Conservation (phyloP, 2,797 vertebrate species). For the Silurus aristotelis region DNA sequence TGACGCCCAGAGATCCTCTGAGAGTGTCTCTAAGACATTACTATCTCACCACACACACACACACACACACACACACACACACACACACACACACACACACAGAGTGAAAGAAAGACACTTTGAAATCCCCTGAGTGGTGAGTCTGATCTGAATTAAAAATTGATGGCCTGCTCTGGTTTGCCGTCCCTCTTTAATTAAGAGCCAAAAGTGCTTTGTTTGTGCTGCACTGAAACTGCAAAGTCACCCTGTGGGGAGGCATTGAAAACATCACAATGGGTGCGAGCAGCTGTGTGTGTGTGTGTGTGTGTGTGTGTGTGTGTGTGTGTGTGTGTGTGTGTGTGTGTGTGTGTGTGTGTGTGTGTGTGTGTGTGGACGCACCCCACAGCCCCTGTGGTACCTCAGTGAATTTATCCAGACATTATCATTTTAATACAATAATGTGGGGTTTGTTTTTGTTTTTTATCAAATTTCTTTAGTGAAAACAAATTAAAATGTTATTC, state of each 20-base stretch:
- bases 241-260: slow-evolving; percentile 57
- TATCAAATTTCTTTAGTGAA: too few species aligned
- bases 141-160: slow-evolving; percentile 68
- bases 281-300: slow-evolving; percentile 17
- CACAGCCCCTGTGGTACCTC: too few species aligned
- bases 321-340: too few species aligned
- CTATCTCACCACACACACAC: slow-evolving; percentile 15
- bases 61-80: neutral
- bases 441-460: too few species aligned
- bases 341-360: too few species aligned
- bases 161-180: slow-evolving; percentile 63
- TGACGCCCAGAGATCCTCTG: slow-evolving; percentile 37
- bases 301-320: too few species aligned
- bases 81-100: neutral
- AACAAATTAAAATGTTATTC: too few species aligned
- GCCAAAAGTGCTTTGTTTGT: slow-evolving; percentile 61
- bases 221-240: slow-evolving; percentile 57
- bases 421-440: too few species aligned
- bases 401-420: too few species aligned
- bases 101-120: neutral
- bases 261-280: slow-evolving; percentile 57
- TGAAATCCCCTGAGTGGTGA: slow-evolving; percentile 25
- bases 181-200: slow-evolving; percentile 67
- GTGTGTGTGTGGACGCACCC: too few species aligned
- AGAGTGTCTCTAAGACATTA: slow-evolving; percentile 31